Evolutionary conservation across 2,113 vertebrate species (phyloP).

Genomic region (Eubucco bourcierii): DNA sequence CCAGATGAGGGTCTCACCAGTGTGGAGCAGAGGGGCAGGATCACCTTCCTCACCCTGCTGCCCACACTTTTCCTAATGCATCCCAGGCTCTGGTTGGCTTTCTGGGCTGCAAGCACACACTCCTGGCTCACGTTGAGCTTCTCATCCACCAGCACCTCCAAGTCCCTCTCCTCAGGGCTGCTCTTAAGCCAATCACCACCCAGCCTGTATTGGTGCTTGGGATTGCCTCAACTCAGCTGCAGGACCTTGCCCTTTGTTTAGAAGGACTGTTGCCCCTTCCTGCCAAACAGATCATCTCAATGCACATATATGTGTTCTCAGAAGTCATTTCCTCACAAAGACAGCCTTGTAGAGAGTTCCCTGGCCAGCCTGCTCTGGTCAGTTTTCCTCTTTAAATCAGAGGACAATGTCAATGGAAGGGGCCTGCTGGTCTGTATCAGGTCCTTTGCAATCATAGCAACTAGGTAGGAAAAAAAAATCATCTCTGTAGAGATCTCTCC

Average conservation of each 20-base stretch:
- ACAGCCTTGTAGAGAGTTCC: background rate
- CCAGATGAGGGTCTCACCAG: too few relatives aligned
- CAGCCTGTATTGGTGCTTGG: too few relatives aligned
- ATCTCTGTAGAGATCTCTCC: background rate
- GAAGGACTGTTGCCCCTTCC: background rate
- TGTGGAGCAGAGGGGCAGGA: too few relatives aligned
- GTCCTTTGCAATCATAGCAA: background rate
- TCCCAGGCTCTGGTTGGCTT: too few relatives aligned
- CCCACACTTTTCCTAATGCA: too few relatives aligned
- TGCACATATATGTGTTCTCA: background rate
- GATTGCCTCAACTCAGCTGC: too few relatives aligned
- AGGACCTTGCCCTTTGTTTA: background rate
- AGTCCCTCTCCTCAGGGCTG: too few relatives aligned
- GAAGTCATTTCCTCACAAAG: background rate
- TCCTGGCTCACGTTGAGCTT: too few relatives aligned
- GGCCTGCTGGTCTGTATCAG: background rate
- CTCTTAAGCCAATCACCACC: too few relatives aligned
- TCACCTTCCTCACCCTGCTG: too few relatives aligned
- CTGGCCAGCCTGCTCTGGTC: background rate
- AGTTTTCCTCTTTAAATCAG: background rate
- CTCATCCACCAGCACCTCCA: too few relatives aligned
- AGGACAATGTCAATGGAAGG: rapidly evolving
- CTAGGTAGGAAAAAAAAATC: background rate
- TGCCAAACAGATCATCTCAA: background rate
- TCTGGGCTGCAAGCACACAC: too few relatives aligned